Conservation (phyloP, 1,140 invertebrate genomes). For the Philotrypesis tridentata region DNA sequence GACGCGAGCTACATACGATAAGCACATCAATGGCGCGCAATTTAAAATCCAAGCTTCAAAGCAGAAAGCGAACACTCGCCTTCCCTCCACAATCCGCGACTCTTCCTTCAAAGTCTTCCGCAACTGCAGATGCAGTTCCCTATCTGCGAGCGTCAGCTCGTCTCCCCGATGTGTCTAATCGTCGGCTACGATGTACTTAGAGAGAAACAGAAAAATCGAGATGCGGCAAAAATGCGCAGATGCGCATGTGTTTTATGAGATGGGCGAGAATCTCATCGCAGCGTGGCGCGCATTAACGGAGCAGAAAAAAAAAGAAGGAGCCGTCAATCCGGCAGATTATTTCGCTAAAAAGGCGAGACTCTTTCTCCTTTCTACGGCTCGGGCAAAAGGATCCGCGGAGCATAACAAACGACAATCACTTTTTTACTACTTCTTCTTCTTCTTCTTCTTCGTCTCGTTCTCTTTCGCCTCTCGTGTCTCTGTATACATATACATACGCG, state of each 20-base stretch:
- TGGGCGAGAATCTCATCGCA: slow-evolving; percentile 16
- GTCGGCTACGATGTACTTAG: neutral
- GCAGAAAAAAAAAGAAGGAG: neutral
- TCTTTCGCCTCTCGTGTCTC: neutral
- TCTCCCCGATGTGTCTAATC: slow-evolving; percentile 2
- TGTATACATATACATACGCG: neutral
- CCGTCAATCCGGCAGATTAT: slow-evolving; percentile 40
- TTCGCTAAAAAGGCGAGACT: slow-evolving; percentile 19
- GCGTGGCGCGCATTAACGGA: slow-evolving; percentile 10
- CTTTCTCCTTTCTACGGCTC: neutral
- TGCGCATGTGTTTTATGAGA: too few relatives aligned
- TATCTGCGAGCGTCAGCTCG: neutral
- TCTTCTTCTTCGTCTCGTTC: neutral
- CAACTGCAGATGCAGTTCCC: neutral
- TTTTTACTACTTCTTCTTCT: neutral
- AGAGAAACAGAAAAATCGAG: neutral
- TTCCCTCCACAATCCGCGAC: neutral
- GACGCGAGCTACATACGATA: neutral
- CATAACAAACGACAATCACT: slow-evolving; percentile 31
- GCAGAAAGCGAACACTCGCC: neutral
- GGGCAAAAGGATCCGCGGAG: slow-evolving; percentile 14
- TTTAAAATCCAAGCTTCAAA: slow-evolving; percentile 11
- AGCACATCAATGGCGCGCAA: neutral
- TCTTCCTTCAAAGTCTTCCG: neutral
- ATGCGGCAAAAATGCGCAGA: neutral